Evolutionary conservation across 2,113 vertebrate genomes (phyloP).

Genomic region (Boleophthalmus pectinirostris): DNA sequence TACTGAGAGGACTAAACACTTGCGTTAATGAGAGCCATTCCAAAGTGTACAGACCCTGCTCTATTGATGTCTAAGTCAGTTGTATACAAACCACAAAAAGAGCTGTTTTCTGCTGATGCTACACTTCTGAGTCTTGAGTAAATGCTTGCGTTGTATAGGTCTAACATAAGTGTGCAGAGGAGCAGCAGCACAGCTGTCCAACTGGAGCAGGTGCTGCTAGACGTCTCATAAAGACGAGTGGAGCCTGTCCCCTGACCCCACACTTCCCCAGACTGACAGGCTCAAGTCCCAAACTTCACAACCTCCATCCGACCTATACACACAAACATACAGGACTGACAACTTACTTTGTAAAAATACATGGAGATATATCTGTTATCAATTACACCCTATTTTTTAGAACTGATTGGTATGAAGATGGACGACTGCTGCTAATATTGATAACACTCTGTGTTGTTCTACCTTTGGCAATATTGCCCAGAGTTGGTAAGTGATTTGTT

Average conservation of each 20-base stretch:
- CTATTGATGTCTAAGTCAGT: conserved; percentile 43
- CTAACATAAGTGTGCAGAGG: conserved; percentile 41
- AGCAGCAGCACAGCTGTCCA: conserved; percentile 70
- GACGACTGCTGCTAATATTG: conserved; percentile 82
- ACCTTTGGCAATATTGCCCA: conserved; percentile 89
- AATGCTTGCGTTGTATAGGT: conserved; percentile 33
- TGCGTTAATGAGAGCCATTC: conserved; percentile 69
- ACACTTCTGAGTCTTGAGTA: not conserved
- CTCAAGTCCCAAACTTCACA: conserved; percentile 28
- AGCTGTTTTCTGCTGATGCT: not conserved
- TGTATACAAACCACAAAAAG: conserved; percentile 28
- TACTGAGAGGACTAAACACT: conserved; percentile 61
- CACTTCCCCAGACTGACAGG: conserved; percentile 36
- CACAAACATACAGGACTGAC: not conserved
- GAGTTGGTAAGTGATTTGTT: conserved; percentile 84
- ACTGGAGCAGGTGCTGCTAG: conserved; percentile 72
- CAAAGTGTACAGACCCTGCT: conserved; percentile 42
- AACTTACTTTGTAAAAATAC: not conserved
- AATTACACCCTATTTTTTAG: conserved; percentile 44
- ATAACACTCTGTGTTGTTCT: conserved; percentile 84
- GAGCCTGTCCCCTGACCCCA: conserved; percentile 63
- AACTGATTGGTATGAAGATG: conserved; percentile 87
- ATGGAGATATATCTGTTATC: not conserved
- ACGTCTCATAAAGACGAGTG: conserved; percentile 61
- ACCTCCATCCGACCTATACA: not conserved